These are phyloP conservation scores for Brachyistius frenatus DNA, from an alignment of 2,113 vertebrate species.

Conservation along the genomic window DNA sequence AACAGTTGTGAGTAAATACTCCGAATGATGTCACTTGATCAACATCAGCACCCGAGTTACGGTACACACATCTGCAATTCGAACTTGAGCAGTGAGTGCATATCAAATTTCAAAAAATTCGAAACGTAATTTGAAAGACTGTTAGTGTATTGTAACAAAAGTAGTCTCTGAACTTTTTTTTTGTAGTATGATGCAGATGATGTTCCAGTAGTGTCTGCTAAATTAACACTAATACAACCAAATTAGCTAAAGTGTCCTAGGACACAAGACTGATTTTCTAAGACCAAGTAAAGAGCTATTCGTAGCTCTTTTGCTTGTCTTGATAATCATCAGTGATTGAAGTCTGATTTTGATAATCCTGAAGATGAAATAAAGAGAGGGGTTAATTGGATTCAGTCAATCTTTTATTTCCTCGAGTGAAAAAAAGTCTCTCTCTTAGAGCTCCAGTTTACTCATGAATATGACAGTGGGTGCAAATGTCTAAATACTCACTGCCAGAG, in stretches of 20 bases:
- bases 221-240: constrained; percentile 15
- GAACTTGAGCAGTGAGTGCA: no score
- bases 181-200: background rate
- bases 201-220: background rate
- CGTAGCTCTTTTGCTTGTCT: constrained; percentile 9
- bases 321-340: constrained; percentile 6
- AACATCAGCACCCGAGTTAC: no score
- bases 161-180: no score
- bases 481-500: background rate
- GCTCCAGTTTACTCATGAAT: background rate
- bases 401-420: background rate
- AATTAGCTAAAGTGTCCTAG: constrained; percentile 15
- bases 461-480: background rate
- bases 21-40: no score
- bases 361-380: background rate
- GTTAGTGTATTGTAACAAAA: no score
- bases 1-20: no score
- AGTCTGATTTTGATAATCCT: background rate
- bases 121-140: no score
- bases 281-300: background rate
- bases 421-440: background rate
- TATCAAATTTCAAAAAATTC: no score
- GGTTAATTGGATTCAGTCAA: background rate
- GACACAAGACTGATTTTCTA: background rate
- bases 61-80: no score